Conservation (phyloP, 2,113 vertebrate genomes). For the Pleuronectes platessa region DNA sequence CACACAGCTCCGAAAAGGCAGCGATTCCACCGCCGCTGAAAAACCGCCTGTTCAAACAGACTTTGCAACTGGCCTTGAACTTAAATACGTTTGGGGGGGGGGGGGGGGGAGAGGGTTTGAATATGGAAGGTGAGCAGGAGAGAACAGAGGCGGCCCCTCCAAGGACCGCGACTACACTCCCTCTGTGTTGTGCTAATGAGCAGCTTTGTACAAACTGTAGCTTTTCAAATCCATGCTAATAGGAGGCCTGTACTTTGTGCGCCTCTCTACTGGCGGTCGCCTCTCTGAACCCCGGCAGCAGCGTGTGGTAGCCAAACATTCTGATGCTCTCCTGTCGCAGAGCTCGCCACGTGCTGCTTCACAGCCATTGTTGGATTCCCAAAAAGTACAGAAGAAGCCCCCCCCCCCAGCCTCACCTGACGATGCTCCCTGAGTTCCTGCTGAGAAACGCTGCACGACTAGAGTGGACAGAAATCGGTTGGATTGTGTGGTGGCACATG, state of each 20-base stretch:
- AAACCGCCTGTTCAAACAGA: conserved; percentile 68
- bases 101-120: conserved; percentile 63
- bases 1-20: conserved; percentile 39
- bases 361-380: conserved; percentile 23
- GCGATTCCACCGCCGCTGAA: conserved; percentile 31
- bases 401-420: conserved; percentile 37
- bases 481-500: conserved; percentile 65
- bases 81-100: conserved; percentile 61
- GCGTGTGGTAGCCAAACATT: conserved; percentile 67
- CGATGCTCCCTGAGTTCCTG: conserved; percentile 56
- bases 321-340: conserved; percentile 55
- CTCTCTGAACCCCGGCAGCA: conserved; percentile 62
- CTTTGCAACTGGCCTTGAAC: conserved; percentile 70
- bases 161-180: conserved; percentile 68
- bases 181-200: conserved; percentile 85
- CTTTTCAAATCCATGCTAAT: conserved; percentile 81
- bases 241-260: conserved; percentile 73
- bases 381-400: conserved; percentile 15
- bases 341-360: conserved; percentile 20
- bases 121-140: conserved; percentile 74
- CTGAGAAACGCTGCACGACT: conserved; percentile 64
- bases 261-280: conserved; percentile 56
- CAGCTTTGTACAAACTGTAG: conserved; percentile 75
- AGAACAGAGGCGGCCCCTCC: conserved; percentile 73
- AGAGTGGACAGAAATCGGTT: conserved; percentile 66